Conservation (phyloP, 2,113 vertebrate genomes). For the Daboia siamensis region DNA sequence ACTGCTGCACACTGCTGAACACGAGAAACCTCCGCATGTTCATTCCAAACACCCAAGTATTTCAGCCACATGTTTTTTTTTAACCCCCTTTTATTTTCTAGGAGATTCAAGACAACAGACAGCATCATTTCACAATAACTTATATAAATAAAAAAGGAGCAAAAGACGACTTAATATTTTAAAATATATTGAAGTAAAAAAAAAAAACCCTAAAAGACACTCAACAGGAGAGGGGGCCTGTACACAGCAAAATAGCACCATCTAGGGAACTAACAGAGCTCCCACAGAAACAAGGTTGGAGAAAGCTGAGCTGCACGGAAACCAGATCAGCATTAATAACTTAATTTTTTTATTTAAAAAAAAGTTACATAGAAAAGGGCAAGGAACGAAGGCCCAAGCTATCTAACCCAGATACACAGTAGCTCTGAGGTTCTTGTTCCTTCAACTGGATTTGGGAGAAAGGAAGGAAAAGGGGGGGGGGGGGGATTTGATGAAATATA, state of each 20-base stretch:
- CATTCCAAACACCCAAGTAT: background rate
- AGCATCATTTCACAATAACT: conserved; percentile 36
- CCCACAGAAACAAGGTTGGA: background rate
- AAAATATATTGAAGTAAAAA: conserved; percentile 24
- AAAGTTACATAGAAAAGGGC: background rate
- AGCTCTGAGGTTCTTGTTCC: background rate
- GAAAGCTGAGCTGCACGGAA: background rate
- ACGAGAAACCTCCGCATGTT: background rate
- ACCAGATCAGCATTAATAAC: conserved; percentile 17
- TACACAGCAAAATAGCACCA: conserved; percentile 64
- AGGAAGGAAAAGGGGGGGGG: background rate
- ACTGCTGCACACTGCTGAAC: background rate
- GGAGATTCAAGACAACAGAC: conserved; percentile 37
- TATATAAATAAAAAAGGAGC: conserved; percentile 60
- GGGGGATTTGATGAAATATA: background rate
- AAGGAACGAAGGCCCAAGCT: background rate
- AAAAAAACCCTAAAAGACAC: background rate
- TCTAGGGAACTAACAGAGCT: background rate
- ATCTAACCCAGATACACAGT: background rate
- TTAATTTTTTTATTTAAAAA: background rate
- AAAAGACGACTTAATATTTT: conserved; percentile 28
- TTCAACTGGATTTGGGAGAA: background rate
- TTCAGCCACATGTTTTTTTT: background rate
- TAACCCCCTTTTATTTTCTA: conserved; percentile 38
- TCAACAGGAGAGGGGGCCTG: conserved; percentile 31